Evolutionary conservation across 2,113 vertebrate genomes (phyloP), one percentile per base, ranked within the genome.

Genomic region (Strigops habroptila): DNA sequence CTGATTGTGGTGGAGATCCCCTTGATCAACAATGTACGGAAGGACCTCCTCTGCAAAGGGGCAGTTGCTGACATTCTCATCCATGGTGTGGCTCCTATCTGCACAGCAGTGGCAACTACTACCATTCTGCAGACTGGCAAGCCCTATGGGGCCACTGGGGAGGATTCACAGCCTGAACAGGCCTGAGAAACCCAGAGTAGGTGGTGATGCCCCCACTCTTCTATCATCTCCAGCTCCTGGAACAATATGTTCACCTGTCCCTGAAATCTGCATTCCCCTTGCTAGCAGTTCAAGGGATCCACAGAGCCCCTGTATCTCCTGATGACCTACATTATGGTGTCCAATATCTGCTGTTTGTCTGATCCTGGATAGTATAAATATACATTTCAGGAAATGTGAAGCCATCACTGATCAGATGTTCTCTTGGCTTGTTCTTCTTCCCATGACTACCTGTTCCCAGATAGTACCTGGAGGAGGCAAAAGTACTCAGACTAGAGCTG

Each of bases 221-320:
- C 15, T 65, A 8, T 64, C 51, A 33, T 59, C 28, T 62, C 31
- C 35, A 82, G 31, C 27, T 64, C 4, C 21, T 70, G 18, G 16
- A 79, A 49, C 4, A 48, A 2, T 1, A 1, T 37, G 7, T 25
- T 53, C 3, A 8, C 5, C 1, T 1, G 14, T 12, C 9, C 11
- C 37, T 48, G 33, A 49, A 60, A 71, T 41, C 24, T 35, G 18
- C 27, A 35, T 6, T 27, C 3, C 67, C 17, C 39, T 31, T 49
- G n/a, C 27, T 8, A 33, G 28, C 5, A 35, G 23, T 51, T 62
- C 39, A 51, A 59, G 25, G 33, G 25, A 39, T 60, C 31, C 49
- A 73, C 3, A 33, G 33, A 73, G 11, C 15, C n/a, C 6, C 6
- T 14, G 12, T 18, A 9, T 41, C 5, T 81, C 31, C 63, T 48